Percentiles rank a stretch among this genome's conserved stretches.
These are phyloP conservation scores for Melanophora roralis DNA, from an alignment of 2,888 invertebrate species.

Conservation along the genomic window DNA sequence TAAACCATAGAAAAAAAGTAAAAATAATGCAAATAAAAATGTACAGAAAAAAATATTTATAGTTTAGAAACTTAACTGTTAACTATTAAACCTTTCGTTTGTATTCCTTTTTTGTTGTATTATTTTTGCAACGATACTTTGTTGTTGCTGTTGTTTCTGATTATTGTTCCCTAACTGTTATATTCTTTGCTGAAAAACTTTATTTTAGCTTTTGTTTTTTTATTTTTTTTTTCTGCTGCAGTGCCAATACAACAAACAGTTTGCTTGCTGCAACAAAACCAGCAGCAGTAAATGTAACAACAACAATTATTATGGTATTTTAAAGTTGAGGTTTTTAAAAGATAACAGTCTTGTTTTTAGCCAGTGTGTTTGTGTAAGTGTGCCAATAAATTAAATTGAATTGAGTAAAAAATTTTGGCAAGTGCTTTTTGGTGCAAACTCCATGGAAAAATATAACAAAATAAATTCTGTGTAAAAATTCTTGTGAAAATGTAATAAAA, in stretches of 20 bases:
- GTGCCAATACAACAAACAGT: constrained; percentile 40
- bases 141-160: not conserved
- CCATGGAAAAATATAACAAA: no score
- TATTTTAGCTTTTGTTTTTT: constrained; percentile 11
- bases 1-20: constrained; percentile 11
- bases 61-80: no score
- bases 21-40: not conserved
- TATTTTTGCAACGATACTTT: no score
- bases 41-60: not conserved
- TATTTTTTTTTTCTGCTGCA: constrained; percentile 24
- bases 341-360: constrained; percentile 29
- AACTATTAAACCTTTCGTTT: no score
- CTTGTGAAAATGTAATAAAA: constrained; percentile 23
- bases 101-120: constrained; percentile 6
- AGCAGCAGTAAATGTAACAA: constrained; percentile 2
- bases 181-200: not conserved
- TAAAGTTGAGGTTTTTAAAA: constrained; percentile 32
- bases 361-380: constrained; percentile 26
- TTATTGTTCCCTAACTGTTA: constrained; percentile 8
- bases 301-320: constrained; percentile 41
- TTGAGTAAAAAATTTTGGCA: constrained; percentile 25
- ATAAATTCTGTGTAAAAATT: no score
- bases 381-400: constrained; percentile 54
- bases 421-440: no score
- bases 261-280: constrained; percentile 29